Percentiles rank a stretch among this genome's conserved stretches.
These are phyloP conservation scores for Callinectes sapidus DNA, from an alignment of 2,888 invertebrate genomes.

Conservation along the genomic window DNA sequence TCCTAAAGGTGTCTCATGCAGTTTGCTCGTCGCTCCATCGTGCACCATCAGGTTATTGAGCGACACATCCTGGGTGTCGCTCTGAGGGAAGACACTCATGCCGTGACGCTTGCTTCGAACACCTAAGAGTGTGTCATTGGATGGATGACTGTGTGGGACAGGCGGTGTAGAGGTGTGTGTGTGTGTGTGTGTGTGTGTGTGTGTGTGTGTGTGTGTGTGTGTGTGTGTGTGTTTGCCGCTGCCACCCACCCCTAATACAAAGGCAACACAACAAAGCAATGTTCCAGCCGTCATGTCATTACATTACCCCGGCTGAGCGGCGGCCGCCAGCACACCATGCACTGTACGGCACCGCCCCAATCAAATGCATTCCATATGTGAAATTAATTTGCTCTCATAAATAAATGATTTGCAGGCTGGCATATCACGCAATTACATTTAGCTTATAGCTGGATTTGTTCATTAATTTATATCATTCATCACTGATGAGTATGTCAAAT, in stretches of 20 bases:
- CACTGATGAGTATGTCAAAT: slow-evolving; percentile 14
- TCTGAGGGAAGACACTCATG: neutral
- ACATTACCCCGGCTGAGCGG: neutral
- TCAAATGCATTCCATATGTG: slow-evolving; percentile 16
- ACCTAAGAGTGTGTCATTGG: neutral
- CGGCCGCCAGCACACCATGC: neutral
- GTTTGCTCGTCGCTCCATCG: neutral
- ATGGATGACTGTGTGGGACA: neutral
- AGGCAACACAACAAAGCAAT: neutral
- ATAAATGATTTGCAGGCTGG: slow-evolving; percentile 30
- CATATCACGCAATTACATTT: slow-evolving; percentile 27
- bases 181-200: neutral
- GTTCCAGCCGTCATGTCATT: neutral
- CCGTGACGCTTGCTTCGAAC: neutral
- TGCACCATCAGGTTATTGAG: neutral
- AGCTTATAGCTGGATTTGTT: slow-evolving; percentile 10
- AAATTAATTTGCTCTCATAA: slow-evolving; percentile 37
- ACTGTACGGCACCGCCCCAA: neutral
- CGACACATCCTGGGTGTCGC: too few species aligned
- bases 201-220: neutral
- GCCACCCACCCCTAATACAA: neutral
- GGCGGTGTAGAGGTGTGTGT: too few species aligned
- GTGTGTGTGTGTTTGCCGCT: neutral
- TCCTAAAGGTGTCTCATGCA: neutral
- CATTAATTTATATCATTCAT: slow-evolving; percentile 33